Percentiles rank a stretch among this genome's conserved stretches.
These are phyloP conservation scores for Perithous albicinctus DNA, from an alignment of 2,888 invertebrate genomes.

Conservation along the genomic window DNA sequence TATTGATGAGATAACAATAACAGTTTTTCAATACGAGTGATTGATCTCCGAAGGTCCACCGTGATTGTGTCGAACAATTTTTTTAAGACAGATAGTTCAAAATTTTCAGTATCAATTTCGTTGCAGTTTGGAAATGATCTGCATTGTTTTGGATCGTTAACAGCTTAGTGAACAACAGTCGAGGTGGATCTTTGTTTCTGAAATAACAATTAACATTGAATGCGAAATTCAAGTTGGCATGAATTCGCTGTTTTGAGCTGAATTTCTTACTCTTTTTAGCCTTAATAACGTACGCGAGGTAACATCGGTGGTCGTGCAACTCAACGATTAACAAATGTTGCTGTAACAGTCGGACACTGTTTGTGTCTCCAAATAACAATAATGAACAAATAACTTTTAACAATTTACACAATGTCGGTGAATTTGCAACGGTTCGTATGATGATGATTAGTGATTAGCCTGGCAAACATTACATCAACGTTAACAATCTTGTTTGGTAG, in stretches of 20 bases:
- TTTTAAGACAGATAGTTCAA: not conserved
- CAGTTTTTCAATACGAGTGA: constrained; percentile 45
- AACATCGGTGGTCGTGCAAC: constrained; percentile 71
- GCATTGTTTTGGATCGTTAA: constrained; percentile 15
- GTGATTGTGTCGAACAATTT: constrained; percentile 42
- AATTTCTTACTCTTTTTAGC: constrained; percentile 12
- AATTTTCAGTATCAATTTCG: constrained; percentile 51
- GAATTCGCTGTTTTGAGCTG: constrained; percentile 18
- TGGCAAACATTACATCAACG: constrained; percentile 27
- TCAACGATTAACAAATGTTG: constrained; percentile 72
- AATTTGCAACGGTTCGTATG: constrained; percentile 17
- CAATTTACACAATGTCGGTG: constrained; percentile 27
- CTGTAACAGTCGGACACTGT: constrained; percentile 51
- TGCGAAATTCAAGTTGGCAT: constrained; percentile 18
- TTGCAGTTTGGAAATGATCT: constrained; percentile 19
- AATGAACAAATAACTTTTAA: constrained; percentile 45
- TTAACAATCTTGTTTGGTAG: constrained; percentile 34
- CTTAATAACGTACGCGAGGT: constrained; percentile 60
- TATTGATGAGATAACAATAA: constrained; percentile 49
- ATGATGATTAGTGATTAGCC: constrained; percentile 1
- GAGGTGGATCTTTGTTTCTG: constrained; percentile 49
- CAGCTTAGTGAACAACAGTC: constrained; percentile 33
- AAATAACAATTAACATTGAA: constrained; percentile 54
- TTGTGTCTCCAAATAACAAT: constrained; percentile 41
- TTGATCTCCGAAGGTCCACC: constrained; percentile 55